Percentiles rank a stretch among this genome's conserved stretches.
phyloP scores from a whole-genome alignment of 2,797 vertebrate species.

The Rhabdomys pumilio region DNA sequence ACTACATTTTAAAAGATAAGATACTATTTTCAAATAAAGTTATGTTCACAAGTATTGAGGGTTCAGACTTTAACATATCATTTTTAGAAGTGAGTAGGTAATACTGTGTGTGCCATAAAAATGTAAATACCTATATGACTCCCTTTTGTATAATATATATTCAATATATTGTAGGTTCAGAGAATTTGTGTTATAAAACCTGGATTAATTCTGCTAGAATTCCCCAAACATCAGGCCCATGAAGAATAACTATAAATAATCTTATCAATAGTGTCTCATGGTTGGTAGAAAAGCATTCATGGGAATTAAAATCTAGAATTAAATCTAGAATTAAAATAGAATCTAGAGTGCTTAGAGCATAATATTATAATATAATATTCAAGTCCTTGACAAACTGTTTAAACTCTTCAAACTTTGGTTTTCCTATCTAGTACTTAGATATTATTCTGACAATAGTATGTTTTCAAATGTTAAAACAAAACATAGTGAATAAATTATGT shows the following conservation, averaged over 20 bases:
- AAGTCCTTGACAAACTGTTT: conserved; percentile 20
- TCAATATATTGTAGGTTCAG: background rate
- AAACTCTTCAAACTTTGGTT: background rate
- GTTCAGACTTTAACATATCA: background rate
- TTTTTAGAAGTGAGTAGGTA: background rate
- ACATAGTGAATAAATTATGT: background rate
- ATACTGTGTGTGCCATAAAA: background rate
- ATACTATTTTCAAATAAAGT: background rate
- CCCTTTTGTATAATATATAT: background rate
- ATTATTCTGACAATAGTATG: background rate
- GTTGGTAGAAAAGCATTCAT: background rate
- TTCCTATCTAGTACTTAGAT: background rate
- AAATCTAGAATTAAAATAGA: background rate
- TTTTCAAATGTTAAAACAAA: background rate
- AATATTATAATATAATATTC: background rate
- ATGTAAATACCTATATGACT: background rate
- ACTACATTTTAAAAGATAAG: conserved; percentile 1
- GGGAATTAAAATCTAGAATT: background rate
- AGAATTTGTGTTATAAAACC: background rate
- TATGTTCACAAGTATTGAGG: background rate
- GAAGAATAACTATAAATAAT: background rate
- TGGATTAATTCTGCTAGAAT: background rate
- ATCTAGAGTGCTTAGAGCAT: background rate
- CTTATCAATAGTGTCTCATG: background rate
- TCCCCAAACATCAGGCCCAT: background rate